Evolutionary conservation across 2,888 invertebrate species (phyloP).

Genomic region (Carabus problematicus): DNA sequence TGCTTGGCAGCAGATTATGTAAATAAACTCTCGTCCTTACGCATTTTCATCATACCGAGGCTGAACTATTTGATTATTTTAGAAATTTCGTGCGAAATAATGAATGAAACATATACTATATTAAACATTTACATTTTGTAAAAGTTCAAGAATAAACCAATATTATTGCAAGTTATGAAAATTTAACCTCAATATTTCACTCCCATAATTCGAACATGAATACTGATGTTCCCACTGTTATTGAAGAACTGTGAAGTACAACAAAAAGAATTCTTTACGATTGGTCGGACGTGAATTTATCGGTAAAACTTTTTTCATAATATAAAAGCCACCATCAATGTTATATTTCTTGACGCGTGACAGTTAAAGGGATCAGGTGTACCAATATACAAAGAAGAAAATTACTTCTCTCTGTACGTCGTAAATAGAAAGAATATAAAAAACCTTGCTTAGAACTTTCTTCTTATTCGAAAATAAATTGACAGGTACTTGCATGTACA

Average conservation of each 20-base stretch:
- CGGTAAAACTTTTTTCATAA: constrained; percentile 27
- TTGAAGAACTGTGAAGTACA: neutral
- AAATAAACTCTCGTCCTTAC: no score
- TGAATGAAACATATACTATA: no score
- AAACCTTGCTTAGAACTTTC: no score
- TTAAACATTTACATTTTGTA: neutral
- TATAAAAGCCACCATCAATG: constrained; percentile 6
- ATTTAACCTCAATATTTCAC: no score
- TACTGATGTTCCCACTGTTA: constrained; percentile 3
- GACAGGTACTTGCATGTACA: no score
- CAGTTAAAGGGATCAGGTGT: constrained; percentile 3
- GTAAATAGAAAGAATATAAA: no score
- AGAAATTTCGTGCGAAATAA: no score
- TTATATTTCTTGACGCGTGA: constrained; percentile 4
- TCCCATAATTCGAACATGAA: neutral
- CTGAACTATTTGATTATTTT: no score
- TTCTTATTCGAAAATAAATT: no score
- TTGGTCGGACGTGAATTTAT: constrained; percentile 4
- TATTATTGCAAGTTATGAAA: neutral
- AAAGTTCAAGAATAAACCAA: constrained; percentile 1
- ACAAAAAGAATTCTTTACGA: constrained; percentile 22
- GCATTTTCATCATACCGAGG: no score
- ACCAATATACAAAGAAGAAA: neutral
- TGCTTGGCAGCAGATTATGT: no score
- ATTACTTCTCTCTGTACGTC: no score